Evolutionary conservation across 2,113 vertebrate species (phyloP).

Genomic region (Poicephalus gulielmi): DNA sequence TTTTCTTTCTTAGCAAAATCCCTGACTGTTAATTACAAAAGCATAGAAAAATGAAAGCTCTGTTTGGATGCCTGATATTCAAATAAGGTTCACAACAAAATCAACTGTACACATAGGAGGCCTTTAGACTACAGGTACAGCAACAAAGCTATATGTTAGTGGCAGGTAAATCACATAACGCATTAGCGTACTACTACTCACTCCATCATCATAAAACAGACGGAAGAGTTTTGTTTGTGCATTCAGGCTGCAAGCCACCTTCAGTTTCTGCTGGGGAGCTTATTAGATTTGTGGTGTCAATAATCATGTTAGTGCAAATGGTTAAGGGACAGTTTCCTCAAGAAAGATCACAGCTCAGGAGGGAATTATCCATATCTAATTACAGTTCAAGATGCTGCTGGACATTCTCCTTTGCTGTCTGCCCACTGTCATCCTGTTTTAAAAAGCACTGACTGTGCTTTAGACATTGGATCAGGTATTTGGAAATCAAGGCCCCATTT

Average conservation of each 20-base stretch:
- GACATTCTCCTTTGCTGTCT: not conserved
- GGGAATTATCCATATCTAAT: conserved; percentile 15
- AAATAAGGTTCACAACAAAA: not conserved
- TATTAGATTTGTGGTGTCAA: conserved; percentile 20
- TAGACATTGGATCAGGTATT: not conserved
- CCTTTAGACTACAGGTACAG: not conserved
- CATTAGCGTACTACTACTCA: not conserved
- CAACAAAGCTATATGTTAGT: not conserved
- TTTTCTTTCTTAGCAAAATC: not conserved
- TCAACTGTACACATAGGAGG: not conserved
- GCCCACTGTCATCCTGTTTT: not conserved
- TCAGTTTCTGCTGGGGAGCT: not conserved
- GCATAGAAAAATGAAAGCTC: rapidly evolving
- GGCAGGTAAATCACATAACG: not conserved
- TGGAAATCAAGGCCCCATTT: not conserved
- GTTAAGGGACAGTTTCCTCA: conserved; percentile 4
- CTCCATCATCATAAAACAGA: not conserved
- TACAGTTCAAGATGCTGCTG: not conserved
- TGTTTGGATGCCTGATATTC: not conserved
- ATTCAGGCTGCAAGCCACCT: not conserved
- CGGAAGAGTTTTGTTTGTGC: not conserved
- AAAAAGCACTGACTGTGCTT: not conserved
- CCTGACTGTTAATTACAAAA: not conserved
- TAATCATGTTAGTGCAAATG: conserved; percentile 15
- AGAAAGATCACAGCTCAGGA: not conserved